phyloP scores from a whole-genome alignment of 2,888 invertebrate genomes.

The Lepidochitona cinerea region DNA sequence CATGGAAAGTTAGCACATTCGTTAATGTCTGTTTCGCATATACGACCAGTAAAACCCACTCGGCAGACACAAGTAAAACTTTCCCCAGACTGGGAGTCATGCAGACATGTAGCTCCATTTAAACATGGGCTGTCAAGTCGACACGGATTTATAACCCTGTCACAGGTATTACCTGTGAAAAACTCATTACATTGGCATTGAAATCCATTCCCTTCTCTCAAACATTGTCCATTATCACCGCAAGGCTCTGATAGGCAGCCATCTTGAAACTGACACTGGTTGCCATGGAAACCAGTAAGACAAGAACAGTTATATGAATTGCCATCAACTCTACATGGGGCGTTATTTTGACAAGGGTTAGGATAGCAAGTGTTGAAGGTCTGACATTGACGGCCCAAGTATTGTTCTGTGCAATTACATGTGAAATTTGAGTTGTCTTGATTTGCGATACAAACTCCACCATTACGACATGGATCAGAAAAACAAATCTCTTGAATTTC shows the following conservation, averaged over 20 bases:
- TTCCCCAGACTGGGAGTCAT: constrained; percentile 24
- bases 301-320: constrained; percentile 51
- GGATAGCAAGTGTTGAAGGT: constrained; percentile 49
- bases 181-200: constrained; percentile 46
- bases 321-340: constrained; percentile 42
- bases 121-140: constrained; percentile 72
- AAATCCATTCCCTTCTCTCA: constrained; percentile 37
- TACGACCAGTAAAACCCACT: constrained; percentile 49
- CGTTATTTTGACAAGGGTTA: constrained; percentile 52
- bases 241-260: constrained; percentile 47
- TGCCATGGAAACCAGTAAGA: constrained; percentile 47
- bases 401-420: constrained; percentile 51
- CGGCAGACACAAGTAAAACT: constrained; percentile 40
- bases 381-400: constrained; percentile 55
- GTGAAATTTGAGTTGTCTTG: constrained; percentile 39
- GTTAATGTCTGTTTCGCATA: constrained; percentile 79
- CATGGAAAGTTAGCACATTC: constrained; percentile 97
- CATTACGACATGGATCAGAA: constrained; percentile 58
- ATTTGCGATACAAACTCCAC: constrained; percentile 47
- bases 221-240: constrained; percentile 42
- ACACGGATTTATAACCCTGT: constrained; percentile 47
- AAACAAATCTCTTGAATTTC: constrained; percentile 46
- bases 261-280: constrained; percentile 52
- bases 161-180: constrained; percentile 52
- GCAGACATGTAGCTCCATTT: constrained; percentile 55